phyloP scores from a whole-genome alignment of 2,888 invertebrate species.

The Cryptophagus acutangulus region DNA sequence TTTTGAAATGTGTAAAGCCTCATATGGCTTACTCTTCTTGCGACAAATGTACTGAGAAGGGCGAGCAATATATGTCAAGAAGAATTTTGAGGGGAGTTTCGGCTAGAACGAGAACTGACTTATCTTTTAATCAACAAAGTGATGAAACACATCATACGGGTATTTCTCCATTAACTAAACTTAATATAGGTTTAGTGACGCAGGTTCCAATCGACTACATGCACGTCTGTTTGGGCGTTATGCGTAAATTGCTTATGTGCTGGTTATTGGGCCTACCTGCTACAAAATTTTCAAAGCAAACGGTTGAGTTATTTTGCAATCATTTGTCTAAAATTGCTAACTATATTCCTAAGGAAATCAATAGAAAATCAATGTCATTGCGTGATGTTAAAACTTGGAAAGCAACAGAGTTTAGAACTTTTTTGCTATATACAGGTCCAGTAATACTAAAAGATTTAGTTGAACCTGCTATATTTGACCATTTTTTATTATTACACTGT shows the following conservation, averaged over 20 bases:
- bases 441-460: constrained; percentile 9
- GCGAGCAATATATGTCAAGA: background rate
- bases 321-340: constrained; percentile 2
- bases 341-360: constrained; percentile 13
- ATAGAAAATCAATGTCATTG: constrained; percentile 10
- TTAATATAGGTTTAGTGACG: constrained; percentile 9
- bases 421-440: constrained; percentile 14
- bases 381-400: constrained; percentile 12
- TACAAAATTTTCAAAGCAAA: constrained; percentile 7
- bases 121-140: background rate
- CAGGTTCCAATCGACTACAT: constrained; percentile 14
- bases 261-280: constrained; percentile 10
- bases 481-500: constrained; percentile 15
- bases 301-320: constrained; percentile 9
- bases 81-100: background rate
- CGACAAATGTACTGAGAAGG: background rate
- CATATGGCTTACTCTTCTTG: background rate
- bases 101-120: background rate
- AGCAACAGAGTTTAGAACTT: constrained; percentile 15
- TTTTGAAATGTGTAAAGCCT: background rate
- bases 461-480: constrained; percentile 9
- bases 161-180: constrained; percentile 8
- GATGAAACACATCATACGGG: constrained; percentile 5
- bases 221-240: constrained; percentile 15
- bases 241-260: constrained; percentile 11